These are phyloP conservation scores for Hycleus cichorii DNA, from an alignment of 1,140 invertebrate species.

Conservation along the genomic window DNA sequence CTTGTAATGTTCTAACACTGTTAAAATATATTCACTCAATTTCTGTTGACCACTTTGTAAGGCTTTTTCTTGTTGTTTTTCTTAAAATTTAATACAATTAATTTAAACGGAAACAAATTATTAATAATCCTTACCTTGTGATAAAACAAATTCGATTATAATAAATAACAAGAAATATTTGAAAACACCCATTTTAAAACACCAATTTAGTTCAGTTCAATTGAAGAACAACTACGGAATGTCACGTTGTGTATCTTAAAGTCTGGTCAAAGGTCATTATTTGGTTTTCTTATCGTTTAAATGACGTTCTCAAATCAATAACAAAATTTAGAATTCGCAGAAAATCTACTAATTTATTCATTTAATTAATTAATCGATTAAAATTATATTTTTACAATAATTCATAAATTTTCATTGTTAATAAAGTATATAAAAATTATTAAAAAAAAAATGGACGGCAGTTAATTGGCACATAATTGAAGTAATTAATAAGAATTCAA, in stretches of 20 bases:
- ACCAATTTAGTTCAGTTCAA: constrained; percentile 1
- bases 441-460: neutral
- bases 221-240: constrained; percentile 6
- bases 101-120: too few relatives aligned
- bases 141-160: too few relatives aligned
- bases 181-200: constrained; percentile 6
- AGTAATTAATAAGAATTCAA: neutral
- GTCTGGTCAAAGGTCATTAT: constrained; percentile 7
- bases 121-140: too few relatives aligned
- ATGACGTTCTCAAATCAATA: constrained; percentile 1
- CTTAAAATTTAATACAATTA: neutral
- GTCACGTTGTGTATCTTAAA: constrained; percentile 1
- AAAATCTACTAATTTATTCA: too few relatives aligned
- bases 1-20: constrained; percentile 74
- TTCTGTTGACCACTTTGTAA: constrained; percentile 49
- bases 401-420: too few relatives aligned
- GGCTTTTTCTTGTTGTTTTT: neutral
- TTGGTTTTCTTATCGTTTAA: constrained; percentile 1
- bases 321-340: too few relatives aligned
- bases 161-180: neutral
- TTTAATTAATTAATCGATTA: neutral
- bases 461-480: constrained; percentile 4
- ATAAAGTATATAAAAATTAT: neutral
- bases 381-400: neutral
- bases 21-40: constrained; percentile 61